A percentile compares a stretch with the other conserved stretches of the same genome.
Evolutionary conservation across 2,797 vertebrate species (phyloP).

Genomic region (Myioborus melanocephalus): DNA sequence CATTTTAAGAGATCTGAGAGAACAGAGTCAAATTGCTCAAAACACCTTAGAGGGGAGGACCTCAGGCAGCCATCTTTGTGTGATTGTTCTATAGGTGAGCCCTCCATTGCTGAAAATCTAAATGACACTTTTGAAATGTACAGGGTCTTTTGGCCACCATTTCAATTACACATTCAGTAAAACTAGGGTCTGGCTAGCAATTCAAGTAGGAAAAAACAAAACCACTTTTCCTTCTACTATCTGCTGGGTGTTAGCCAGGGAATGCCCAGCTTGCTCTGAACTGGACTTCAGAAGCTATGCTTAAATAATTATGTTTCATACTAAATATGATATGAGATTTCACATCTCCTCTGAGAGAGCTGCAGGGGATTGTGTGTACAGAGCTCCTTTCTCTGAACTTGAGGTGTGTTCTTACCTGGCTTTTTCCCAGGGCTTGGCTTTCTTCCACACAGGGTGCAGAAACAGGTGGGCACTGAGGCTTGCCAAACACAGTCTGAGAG

Average conservation of each 20-base stretch:
- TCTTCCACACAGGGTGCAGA: background rate
- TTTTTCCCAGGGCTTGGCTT: background rate
- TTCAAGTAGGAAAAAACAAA: background rate
- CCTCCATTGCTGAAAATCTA: background rate
- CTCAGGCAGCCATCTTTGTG: background rate
- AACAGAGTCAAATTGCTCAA: background rate
- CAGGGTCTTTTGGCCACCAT: background rate
- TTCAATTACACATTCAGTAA: background rate
- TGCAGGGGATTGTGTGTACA: background rate
- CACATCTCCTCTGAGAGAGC: background rate
- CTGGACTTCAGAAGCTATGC: background rate
- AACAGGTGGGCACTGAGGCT: background rate
- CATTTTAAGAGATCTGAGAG: background rate
- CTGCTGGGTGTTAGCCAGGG: background rate
- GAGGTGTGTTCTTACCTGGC: slow-evolving; percentile 33
- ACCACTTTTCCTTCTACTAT: background rate
- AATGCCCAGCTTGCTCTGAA: background rate
- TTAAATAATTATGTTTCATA: background rate
- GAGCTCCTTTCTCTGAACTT: background rate
- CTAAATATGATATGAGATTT: background rate
- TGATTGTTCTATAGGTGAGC: background rate
- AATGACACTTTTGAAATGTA: background rate
- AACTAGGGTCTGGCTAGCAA: background rate
- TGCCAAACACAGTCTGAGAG: background rate
- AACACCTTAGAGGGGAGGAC: background rate